These are phyloP conservation scores for Sebastes matsubarae DNA, from an alignment of 2,797 vertebrate genomes.

Conservation along the genomic window DNA sequence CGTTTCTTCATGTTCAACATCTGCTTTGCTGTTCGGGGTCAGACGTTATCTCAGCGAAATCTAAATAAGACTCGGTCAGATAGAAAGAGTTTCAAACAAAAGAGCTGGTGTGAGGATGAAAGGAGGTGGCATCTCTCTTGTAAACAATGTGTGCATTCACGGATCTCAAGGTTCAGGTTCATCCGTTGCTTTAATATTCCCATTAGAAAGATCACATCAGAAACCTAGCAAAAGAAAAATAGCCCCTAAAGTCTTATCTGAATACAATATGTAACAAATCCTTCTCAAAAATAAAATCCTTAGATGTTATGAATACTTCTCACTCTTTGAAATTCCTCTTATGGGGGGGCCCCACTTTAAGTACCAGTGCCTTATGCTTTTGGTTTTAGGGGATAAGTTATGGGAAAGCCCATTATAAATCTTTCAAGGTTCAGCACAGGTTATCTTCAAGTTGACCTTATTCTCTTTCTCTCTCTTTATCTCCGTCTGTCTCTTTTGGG, in stretches of 20 bases:
- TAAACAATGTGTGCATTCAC: neutral
- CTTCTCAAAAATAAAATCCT: neutral
- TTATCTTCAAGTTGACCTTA: slow-evolving; percentile 18
- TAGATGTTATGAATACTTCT: neutral
- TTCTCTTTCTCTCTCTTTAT: slow-evolving; percentile 2
- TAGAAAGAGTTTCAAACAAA: slow-evolving; percentile 28
- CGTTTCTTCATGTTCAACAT: slow-evolving; percentile 71
- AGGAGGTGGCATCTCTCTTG: neutral
- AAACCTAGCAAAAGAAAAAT: neutral
- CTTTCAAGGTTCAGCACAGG: neutral
- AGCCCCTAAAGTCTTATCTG: neutral
- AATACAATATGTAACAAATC: neutral
- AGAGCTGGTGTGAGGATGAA: slow-evolving; percentile 12
- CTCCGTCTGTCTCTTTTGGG: neutral
- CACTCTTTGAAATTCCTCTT: neutral
- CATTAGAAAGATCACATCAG: neutral
- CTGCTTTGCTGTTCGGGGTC: slow-evolving; percentile 68
- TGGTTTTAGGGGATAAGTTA: neutral
- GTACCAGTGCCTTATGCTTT: slow-evolving; percentile 11
- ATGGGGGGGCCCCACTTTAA: neutral
- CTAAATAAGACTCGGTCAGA: slow-evolving; percentile 44
- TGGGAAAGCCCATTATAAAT: slow-evolving; percentile 21
- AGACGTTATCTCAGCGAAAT: slow-evolving; percentile 57
- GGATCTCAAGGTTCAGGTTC: neutral
- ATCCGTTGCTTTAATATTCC: neutral